phyloP scores from a whole-genome alignment of 2,113 vertebrate species.

The Eptesicus fuscus region DNA sequence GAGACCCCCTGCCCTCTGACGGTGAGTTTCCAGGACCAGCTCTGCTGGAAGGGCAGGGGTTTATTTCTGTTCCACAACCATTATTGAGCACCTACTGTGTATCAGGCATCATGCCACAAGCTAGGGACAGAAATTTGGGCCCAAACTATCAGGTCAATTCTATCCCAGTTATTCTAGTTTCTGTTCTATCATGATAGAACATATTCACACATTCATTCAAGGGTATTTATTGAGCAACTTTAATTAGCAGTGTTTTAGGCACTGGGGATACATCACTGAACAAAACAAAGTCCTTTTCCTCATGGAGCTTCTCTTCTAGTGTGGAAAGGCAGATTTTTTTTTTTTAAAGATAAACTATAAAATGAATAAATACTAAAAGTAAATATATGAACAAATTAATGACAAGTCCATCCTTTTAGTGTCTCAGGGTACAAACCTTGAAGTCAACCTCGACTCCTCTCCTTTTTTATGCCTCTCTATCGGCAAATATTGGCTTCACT shows the following conservation, averaged over 20 bases:
- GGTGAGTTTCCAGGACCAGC: conserved; percentile 71
- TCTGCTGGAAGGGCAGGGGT: background rate
- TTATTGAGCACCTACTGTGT: conserved; percentile 13
- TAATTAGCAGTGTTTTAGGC: conserved; percentile 16
- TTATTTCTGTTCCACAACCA: background rate
- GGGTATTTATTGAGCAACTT: background rate
- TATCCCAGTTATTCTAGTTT: background rate
- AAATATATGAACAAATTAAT: background rate
- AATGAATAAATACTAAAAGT: conserved; percentile 1
- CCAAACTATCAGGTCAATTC: background rate
- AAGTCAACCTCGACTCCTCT: background rate
- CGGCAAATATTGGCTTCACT: background rate
- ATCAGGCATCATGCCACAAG: background rate
- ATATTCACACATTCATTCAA: background rate
- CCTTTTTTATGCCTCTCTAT: background rate
- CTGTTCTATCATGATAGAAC: background rate
- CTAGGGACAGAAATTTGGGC: background rate
- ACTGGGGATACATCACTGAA: background rate
- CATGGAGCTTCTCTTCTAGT: conserved; percentile 3
- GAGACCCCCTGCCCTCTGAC: conserved; percentile 70
- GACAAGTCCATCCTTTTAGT: background rate
- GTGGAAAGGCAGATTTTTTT: background rate
- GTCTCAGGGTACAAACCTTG: background rate
- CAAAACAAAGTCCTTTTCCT: conserved; percentile 1
- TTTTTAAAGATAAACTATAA: background rate